Evolutionary conservation across 2,113 vertebrate species (phyloP).

Genomic region (Eonycteris spelaea): DNA sequence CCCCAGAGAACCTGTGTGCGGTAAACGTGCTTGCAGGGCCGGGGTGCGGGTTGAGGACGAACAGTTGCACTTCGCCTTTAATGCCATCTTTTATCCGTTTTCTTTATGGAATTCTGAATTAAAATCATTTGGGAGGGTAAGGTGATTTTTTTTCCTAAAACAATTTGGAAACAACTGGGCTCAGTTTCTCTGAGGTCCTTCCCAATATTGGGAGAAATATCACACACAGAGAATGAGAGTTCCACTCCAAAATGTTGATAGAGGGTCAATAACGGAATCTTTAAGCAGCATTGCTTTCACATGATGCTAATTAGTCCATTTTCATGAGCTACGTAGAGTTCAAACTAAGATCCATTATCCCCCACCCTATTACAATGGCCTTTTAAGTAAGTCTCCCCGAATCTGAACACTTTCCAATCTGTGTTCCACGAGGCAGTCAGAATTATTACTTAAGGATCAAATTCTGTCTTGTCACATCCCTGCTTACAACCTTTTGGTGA

Average conservation of each 20-base stretch:
- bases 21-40: fast-evolving
- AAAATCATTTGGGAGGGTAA: neutral
- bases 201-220: neutral
- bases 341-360: constrained; percentile 28
- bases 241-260: constrained; percentile 38
- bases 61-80: neutral
- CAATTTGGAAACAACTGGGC: neutral
- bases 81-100: neutral
- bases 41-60: neutral
- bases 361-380: neutral
- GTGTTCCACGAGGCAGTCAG: neutral
- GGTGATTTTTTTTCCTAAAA: neutral
- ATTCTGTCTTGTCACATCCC: neutral
- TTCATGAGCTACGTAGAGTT: constrained; percentile 43
- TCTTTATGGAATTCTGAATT: constrained; percentile 24
- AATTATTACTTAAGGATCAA: constrained; percentile 17
- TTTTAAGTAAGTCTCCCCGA: constrained; percentile 9
- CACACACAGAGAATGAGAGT: neutral
- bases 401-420: constrained; percentile 36
- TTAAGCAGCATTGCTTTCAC: neutral
- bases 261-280: constrained; percentile 40
- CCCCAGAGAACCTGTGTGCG: too few species aligned
- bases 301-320: constrained; percentile 52
- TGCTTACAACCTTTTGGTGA: neutral
- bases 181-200: constrained; percentile 42